These are phyloP conservation scores for Drosophila azteca DNA, from an alignment of 1,140 invertebrate species.

Conservation along the genomic window DNA sequence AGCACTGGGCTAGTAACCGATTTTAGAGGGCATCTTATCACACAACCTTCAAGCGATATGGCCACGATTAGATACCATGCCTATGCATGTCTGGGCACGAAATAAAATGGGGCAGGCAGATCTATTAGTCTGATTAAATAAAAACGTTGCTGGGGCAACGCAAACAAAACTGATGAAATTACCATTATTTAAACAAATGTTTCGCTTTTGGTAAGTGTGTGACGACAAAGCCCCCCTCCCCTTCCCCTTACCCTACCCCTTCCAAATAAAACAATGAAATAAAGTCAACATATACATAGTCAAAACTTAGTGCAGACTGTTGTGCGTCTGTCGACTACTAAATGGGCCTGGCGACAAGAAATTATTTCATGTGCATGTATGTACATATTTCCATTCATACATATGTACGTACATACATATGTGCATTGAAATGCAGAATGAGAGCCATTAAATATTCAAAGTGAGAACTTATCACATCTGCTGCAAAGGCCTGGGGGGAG, in stretches of 20 bases:
- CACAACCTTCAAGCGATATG: conserved; percentile 32
- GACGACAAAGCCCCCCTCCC: conserved; percentile 21
- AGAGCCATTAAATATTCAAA: conserved; percentile 11
- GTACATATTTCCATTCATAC: no score
- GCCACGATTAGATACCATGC: conserved; percentile 54
- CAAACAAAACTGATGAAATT: conserved; percentile 61
- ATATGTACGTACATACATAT: neutral
- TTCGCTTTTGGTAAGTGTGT: conserved; percentile 19
- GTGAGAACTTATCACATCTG: conserved; percentile 37
- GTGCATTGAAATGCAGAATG: neutral
- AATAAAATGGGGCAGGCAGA: conserved; percentile 19
- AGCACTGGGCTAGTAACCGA: conserved; percentile 13
- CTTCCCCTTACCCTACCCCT: no score
- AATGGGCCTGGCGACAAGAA: conserved; percentile 16
- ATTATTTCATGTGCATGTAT: conserved; percentile 3
- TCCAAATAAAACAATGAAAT: conserved; percentile 7
- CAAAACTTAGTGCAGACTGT: neutral
- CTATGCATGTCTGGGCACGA: conserved; percentile 11
- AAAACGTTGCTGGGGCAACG: conserved; percentile 27
- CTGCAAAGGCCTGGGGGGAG: neutral
- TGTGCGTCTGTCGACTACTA: neutral
- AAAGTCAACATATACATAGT: neutral
- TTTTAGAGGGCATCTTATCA: conserved; percentile 17
- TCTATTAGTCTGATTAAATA: conserved; percentile 73
- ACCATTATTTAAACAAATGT: conserved; percentile 74